Conservation (phyloP, 2,113 vertebrate species). For the Oryzias celebensis region DNA sequence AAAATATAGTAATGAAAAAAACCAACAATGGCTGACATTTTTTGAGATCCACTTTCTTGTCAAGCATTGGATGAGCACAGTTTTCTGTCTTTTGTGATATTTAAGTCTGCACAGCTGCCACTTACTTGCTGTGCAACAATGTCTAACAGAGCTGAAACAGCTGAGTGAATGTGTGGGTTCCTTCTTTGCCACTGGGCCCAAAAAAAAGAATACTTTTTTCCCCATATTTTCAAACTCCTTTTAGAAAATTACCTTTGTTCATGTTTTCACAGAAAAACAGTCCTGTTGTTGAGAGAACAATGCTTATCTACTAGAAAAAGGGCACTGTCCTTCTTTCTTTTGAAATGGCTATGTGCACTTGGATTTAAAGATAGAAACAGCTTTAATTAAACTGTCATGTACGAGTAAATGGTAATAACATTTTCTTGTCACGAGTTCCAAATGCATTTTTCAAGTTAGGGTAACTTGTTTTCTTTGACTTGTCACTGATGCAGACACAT, state of each 20-base stretch:
- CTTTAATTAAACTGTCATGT: neutral
- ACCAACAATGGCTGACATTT: neutral
- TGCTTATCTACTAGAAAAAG: neutral
- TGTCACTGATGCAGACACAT: no score
- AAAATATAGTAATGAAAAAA: no score
- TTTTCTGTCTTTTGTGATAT: neutral
- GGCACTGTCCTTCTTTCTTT: neutral
- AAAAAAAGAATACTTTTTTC: neutral
- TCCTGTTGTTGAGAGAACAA: neutral
- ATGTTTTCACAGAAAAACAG: neutral
- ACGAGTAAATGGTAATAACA: neutral
- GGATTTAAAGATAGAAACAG: neutral
- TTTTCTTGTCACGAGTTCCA: no score
- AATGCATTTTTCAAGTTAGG: no score
- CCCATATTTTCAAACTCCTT: neutral
- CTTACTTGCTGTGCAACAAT: neutral
- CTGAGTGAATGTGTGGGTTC: neutral
- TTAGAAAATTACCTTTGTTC: neutral
- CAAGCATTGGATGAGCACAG: neutral
- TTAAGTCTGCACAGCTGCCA: neutral
- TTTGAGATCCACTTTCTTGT: neutral
- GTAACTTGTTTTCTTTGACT: no score
- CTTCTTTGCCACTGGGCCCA: neutral
- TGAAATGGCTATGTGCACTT: neutral
- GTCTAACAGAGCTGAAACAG: neutral